Conservation (phyloP, 2,888 invertebrate genomes). For the Stramonita haemastoma region DNA sequence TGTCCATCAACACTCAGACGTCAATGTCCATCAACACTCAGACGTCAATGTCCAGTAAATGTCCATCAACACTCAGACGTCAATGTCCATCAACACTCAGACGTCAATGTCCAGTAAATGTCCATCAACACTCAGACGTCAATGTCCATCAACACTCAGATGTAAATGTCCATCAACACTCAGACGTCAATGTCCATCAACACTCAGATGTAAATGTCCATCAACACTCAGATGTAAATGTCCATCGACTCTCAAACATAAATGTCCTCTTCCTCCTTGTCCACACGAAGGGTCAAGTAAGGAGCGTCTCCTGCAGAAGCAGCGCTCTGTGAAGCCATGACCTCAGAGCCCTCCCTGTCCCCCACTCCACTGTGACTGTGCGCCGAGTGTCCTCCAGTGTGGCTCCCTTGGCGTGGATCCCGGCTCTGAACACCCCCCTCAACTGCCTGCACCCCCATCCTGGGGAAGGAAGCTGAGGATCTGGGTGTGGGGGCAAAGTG, state of each 20-base stretch:
- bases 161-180: too few relatives aligned
- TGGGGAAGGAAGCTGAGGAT: background rate
- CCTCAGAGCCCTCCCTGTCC: background rate
- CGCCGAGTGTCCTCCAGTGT: background rate
- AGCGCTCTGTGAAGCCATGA: background rate
- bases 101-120: too few relatives aligned
- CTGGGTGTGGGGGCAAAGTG: background rate
- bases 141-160: too few relatives aligned
- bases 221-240: too few relatives aligned
- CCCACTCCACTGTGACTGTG: background rate
- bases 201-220: too few relatives aligned
- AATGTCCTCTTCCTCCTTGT: background rate
- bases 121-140: too few relatives aligned
- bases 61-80: too few relatives aligned
- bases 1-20: too few relatives aligned
- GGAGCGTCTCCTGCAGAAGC: background rate
- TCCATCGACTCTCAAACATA: background rate
- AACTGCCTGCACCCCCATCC: background rate
- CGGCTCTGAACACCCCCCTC: background rate
- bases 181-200: too few relatives aligned
- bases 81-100: too few relatives aligned
- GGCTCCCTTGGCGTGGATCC: background rate
- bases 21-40: too few relatives aligned
- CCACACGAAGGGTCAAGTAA: background rate
- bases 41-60: too few relatives aligned